Evolutionary conservation across 2,113 vertebrate species (phyloP), one percentile per base, ranked within the genome.

Genomic region (Brachyhypopomus gauderio): DNA sequence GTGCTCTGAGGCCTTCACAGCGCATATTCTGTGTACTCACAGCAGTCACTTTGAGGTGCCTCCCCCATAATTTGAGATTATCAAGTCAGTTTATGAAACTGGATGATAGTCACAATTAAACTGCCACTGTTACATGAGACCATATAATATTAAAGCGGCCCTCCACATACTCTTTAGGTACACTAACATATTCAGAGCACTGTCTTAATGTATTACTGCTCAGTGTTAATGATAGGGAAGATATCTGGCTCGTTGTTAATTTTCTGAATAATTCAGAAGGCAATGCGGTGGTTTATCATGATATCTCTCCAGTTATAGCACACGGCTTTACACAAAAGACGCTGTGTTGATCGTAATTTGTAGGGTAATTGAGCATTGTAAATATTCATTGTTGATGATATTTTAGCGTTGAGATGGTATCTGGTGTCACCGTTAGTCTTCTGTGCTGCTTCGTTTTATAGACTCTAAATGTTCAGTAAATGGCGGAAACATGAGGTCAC

Each of bases 321-420:
- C 36, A 41, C 5, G 63, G 34, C 19, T 66, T 66, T 69, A 20
- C 34, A 5, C 19, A 69, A 20, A 69, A 38, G 20, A 41, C 20
- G 22, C 9, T 9, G 19, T 22, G 27, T 41, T 70, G 66, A 41
- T n/a, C 41, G 19, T n/a, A 41, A 70, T 70, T 34, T 70, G 34
- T 20, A 70, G 4, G 2, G 66, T 12, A 22, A 34, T 41, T 41
- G 66, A 20, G 19, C 22, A 19, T 41, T 22, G 34, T 41, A 70
- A 70, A 41, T 70, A 70, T 41, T n/a, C 9, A 38, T n/a, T 70
- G 66, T 12, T 69, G 34, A 69, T 41, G 66, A 70, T 70, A 41
- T 38, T 70, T 70, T 34, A 70, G 19, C 2, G 38, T 70, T 38
- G 20, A 0, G 19, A 22, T 12, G 66, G 3, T 34, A 41, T 70